Base-by-base conservation (phyloP, 2,113 vertebrate genomes). In the Pimephales promelas region DNA sequence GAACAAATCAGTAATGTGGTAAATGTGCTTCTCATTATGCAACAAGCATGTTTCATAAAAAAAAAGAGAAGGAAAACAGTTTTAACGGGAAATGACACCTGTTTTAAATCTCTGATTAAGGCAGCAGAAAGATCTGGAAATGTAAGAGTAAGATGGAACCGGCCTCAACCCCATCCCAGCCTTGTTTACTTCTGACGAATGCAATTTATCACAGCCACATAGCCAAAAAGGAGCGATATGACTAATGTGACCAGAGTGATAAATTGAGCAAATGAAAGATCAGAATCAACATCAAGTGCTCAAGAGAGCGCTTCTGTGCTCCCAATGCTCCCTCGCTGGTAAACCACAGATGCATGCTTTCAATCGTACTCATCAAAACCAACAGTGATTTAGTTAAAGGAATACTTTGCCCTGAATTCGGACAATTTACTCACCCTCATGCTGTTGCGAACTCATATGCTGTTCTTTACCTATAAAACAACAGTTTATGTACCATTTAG, bases 31-130 rank as follows among this genome's bases (percentile, higher is more conserved):
- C 84, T 85, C 84, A 74, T 86, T 85, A 82, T 18, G 34, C 84
- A 85, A 85, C 79, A 75, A 76, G 28, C 71, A 62, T 83, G 70
- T 80, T 84, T 85, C 10, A 74, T 74, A 68, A 79, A 74, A 68
- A 79, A 74, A 74, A 28, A 26, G 18, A 34, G 31, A 59, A 59
- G 52, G 47, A 82, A 79, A 59, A 47, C 14, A 59, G 71, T 84
- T 87, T 54, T 62, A 87, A 84, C 83, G 73, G 83, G 47, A 72
- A 74, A 26, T 56, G 61, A 24, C 82, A 84, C 84, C 84, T 88
- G 86, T 87, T 87, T 88, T 47, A 79, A 83, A 90, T 88, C 43
- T 62, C 45, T 62, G 45, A 71, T 83, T 45, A 28, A 36, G 66
- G 74, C 77, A 71, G 80, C 54, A 34, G 49, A 73, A 36, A 78